phyloP scores from a whole-genome alignment of 2,888 invertebrate genomes.

The Nipponacmea schrenckii region DNA sequence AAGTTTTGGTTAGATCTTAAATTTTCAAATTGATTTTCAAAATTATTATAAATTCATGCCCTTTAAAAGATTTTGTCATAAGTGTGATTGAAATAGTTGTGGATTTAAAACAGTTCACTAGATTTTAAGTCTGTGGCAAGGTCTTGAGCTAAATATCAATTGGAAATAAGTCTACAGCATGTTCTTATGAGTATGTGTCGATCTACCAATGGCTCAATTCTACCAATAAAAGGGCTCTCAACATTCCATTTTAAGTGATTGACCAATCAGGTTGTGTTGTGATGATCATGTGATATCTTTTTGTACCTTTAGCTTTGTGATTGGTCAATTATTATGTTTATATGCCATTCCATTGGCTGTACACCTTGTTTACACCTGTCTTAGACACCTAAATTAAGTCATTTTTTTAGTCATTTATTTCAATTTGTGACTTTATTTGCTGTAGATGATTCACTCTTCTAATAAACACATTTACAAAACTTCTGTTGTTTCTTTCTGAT shows the following conservation, averaged over 20 bases:
- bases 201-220: not conserved
- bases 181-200: not conserved
- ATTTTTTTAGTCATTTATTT: not conserved
- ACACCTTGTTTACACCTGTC: not conserved
- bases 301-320: slow-evolving; percentile 4
- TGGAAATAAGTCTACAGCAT: not conserved
- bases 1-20: no score
- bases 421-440: not conserved
- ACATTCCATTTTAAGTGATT: slow-evolving; percentile 8
- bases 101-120: no score
- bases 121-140: no score
- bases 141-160: no score
- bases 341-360: slow-evolving; percentile 7
- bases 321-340: not conserved
- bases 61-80: no score
- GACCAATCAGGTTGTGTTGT: slow-evolving; percentile 8
- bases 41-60: no score
- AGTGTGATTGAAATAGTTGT: no score
- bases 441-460: slow-evolving; percentile 5
- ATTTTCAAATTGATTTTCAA: no score
- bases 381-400: not conserved
- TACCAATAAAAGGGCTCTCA: slow-evolving; percentile 2
- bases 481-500: not conserved
- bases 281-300: slow-evolving; percentile 5
- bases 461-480: slow-evolving; percentile 5